Percentiles rank a stretch among this genome's conserved stretches.
These are phyloP conservation scores for Tiliacea citrago DNA, from an alignment of 2,888 invertebrate species.

Conservation along the genomic window DNA sequence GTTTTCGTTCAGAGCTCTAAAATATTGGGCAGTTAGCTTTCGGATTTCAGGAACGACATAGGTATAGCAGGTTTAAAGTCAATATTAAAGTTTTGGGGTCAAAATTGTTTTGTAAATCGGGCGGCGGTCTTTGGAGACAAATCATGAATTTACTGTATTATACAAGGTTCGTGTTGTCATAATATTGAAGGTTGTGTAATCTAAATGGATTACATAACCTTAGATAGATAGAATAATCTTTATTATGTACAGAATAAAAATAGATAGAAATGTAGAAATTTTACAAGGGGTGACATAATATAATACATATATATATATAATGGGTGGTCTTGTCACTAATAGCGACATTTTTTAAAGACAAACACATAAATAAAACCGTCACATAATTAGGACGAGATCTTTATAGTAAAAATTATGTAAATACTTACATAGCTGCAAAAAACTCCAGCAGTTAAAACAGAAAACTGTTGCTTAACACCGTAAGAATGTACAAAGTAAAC, in stretches of 20 bases:
- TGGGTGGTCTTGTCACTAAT: too few relatives aligned
- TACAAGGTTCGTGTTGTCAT: neutral
- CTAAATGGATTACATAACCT: too few relatives aligned
- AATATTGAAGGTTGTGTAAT: too few relatives aligned
- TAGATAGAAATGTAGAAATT: too few relatives aligned
- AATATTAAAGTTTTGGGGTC: constrained; percentile 37
- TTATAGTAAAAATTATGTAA: neutral
- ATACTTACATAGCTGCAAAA: neutral
- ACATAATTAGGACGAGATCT: neutral
- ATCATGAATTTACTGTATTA: neutral
- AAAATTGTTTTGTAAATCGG: constrained; percentile 23
- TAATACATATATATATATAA: too few relatives aligned
- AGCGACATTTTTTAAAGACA: too few relatives aligned
- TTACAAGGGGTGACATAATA: too few relatives aligned
- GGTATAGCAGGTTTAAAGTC: constrained; percentile 1
- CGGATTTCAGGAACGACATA: constrained; percentile 39
- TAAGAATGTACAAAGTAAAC: constrained; percentile 54
- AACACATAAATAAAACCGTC: neutral
- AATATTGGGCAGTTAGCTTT: constrained; percentile 45
- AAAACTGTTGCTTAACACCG: constrained; percentile 21
- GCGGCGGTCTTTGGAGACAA: neutral
- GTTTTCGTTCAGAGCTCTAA: constrained; percentile 42
- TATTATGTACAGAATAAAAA: too few relatives aligned
- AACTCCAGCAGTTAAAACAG: constrained; percentile 1
- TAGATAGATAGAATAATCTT: too few relatives aligned